Conservation (phyloP, 1,140 invertebrate species). For the Muscidifurax raptorellus region DNA sequence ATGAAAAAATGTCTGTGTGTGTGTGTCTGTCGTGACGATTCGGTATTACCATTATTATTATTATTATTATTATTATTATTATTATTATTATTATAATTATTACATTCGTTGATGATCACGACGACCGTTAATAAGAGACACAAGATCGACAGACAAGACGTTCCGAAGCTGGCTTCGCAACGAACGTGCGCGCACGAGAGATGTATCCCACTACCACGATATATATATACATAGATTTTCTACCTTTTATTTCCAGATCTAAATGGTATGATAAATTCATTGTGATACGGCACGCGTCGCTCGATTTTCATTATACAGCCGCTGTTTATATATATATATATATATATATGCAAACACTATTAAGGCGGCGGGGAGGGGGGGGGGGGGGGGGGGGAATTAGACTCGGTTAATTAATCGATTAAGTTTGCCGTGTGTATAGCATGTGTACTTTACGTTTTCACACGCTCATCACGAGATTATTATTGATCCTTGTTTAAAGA, state of each 20-base stretch:
- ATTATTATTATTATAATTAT: no score
- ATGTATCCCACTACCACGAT: background rate
- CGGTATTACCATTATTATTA: no score
- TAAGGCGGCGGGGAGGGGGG: background rate
- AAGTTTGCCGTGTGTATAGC: no score
- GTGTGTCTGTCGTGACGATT: background rate
- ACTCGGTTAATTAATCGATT: background rate
- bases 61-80: no score
- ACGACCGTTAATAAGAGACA: background rate
- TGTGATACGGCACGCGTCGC: conserved; percentile 14
- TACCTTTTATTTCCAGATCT: background rate
- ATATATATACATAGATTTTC: background rate
- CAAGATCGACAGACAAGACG: background rate
- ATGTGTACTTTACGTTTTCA: no score
- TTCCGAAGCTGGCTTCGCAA: background rate
- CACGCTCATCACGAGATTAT: no score
- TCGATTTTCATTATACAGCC: conserved; percentile 2
- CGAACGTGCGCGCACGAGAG: background rate
- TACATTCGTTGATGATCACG: background rate
- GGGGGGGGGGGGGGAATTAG: background rate
- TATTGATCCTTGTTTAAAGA: no score
- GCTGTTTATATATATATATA: background rate
- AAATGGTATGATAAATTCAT: conserved; percentile 31
- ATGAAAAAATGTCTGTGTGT: background rate
- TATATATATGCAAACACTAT: background rate